These are phyloP conservation scores for Acanthochromis polyacanthus DNA, from an alignment of 2,113 vertebrate species.

Conservation along the genomic window DNA sequence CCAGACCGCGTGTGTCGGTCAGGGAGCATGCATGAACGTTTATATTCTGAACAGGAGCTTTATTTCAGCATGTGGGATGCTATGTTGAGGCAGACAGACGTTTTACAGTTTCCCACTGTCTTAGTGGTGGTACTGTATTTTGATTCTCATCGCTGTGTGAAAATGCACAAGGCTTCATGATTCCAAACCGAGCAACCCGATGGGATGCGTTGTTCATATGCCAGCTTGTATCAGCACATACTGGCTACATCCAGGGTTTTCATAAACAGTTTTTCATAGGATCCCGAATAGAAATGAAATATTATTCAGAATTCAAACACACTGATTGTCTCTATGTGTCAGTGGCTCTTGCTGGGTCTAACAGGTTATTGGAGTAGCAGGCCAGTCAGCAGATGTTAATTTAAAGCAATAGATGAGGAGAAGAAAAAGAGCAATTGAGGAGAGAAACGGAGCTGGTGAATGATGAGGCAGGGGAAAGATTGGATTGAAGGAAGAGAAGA, in stretches of 20 bases:
- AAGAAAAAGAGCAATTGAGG: slow-evolving; percentile 45
- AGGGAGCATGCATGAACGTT: slow-evolving; percentile 8
- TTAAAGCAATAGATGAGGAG: slow-evolving; percentile 51
- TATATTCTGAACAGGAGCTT: slow-evolving; percentile 10
- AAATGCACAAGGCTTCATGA: slow-evolving; percentile 10
- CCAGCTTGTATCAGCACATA: slow-evolving; percentile 46
- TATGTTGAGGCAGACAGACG: slow-evolving; percentile 2
- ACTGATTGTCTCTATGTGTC: slow-evolving; percentile 48
- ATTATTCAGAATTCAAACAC: slow-evolving; percentile 58
- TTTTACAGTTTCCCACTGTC: slow-evolving; percentile 35
- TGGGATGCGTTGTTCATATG: slow-evolving; percentile 34
- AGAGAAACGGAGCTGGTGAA: slow-evolving; percentile 30
- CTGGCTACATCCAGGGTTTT: slow-evolving; percentile 36
- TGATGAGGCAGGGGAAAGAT: slow-evolving; percentile 53
- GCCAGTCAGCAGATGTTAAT: slow-evolving; percentile 73
- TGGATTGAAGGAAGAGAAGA: slow-evolving; percentile 43
- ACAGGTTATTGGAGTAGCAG: slow-evolving; percentile 62
- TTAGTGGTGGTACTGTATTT: slow-evolving; percentile 31
- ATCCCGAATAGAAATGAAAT: slow-evolving; percentile 58
- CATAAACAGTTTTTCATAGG: slow-evolving; percentile 49
- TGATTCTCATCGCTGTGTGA: slow-evolving; percentile 35
- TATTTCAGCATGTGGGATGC: neutral
- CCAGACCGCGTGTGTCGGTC: neutral
- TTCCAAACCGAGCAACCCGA: slow-evolving; percentile 22
- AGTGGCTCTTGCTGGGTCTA: slow-evolving; percentile 45